Conservation (phyloP, 2,113 vertebrate species). For the Acinonyx jubatus region DNA sequence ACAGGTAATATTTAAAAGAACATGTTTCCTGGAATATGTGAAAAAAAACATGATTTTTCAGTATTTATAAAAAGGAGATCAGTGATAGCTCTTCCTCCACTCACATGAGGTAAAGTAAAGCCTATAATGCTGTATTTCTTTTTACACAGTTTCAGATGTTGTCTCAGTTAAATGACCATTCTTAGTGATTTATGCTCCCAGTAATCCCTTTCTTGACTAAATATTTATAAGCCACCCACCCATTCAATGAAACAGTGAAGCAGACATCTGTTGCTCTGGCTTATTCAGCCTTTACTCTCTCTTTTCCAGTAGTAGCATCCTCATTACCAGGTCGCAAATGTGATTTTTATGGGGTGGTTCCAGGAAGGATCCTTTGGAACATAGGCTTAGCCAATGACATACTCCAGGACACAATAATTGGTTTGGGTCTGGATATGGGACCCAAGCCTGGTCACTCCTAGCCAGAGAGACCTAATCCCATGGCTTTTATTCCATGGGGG, state of each 20-base stretch:
- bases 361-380: not conserved
- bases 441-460: not conserved
- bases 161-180: not conserved
- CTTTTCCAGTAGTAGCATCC: not conserved
- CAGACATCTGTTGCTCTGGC: not conserved
- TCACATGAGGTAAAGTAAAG: not conserved
- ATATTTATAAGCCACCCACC: not conserved
- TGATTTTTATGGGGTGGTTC: not conserved
- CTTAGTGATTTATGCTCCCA: not conserved
- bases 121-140: not conserved
- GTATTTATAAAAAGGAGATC: slow-evolving; percentile 16
- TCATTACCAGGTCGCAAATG: not conserved
- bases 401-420: not conserved
- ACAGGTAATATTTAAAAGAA: not conserved
- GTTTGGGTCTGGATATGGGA: not conserved
- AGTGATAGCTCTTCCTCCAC: not conserved
- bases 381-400: not conserved
- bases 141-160: not conserved
- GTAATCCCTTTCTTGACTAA: not conserved
- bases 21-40: not conserved
- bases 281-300: not conserved
- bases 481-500: not conserved
- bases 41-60: not conserved
- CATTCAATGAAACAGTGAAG: not conserved
- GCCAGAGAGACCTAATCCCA: not conserved